These are phyloP conservation scores for Agrochola lychnidis DNA, from an alignment of 2,888 invertebrate genomes.

Conservation along the genomic window DNA sequence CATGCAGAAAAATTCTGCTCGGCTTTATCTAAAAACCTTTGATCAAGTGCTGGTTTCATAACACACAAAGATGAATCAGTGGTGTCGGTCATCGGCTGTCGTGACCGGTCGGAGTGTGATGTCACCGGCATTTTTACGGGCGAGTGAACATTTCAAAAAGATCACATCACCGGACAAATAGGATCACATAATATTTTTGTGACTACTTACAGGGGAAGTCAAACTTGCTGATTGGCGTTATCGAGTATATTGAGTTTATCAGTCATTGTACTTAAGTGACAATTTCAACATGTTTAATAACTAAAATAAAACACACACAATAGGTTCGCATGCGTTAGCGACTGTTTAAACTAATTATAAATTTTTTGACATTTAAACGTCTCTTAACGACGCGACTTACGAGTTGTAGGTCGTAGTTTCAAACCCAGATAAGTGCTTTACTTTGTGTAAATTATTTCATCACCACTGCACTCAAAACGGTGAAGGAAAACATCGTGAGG, in stretches of 20 bases:
- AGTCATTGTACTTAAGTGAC: neutral
- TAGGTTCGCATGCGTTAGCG: neutral
- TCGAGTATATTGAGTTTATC: conserved; percentile 16
- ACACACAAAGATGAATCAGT: conserved; percentile 52
- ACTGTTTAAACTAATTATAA: neutral
- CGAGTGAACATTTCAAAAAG: conserved; percentile 40
- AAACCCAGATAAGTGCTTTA: too few species aligned
- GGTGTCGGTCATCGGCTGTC: conserved; percentile 36
- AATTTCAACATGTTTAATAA: neutral
- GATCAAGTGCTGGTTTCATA: conserved; percentile 27
- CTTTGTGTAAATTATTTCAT: too few species aligned
- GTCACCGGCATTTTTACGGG: conserved; percentile 49
- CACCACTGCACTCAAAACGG: too few species aligned
- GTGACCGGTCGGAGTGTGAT: conserved; percentile 51
- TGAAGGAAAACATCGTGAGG: too few species aligned
- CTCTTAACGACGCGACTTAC: too few species aligned
- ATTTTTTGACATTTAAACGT: neutral
- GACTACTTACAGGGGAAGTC: conserved; percentile 19
- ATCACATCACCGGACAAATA: conserved; percentile 35
- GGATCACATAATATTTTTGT: conserved; percentile 27
- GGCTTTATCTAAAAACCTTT: conserved; percentile 5
- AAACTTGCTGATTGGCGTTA: conserved; percentile 19
- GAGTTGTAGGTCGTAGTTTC: too few species aligned
- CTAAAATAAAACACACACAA: neutral
- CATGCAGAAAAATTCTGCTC: neutral